phyloP scores from a whole-genome alignment of 2,113 vertebrate species.

The Megatriorchis doriae region DNA sequence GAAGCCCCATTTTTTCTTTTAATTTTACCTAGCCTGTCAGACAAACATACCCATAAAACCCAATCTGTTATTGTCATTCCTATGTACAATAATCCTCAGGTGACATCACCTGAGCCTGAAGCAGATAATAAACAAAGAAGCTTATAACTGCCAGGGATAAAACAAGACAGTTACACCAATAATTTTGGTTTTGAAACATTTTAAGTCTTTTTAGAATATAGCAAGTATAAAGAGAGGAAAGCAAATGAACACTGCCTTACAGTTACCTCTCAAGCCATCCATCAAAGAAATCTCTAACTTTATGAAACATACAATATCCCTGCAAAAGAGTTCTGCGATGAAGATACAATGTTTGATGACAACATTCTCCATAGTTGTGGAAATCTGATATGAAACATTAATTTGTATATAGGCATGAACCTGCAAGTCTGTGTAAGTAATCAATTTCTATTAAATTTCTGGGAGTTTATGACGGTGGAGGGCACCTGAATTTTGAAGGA shows the following conservation, averaged over 20 bases:
- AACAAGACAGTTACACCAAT: background rate
- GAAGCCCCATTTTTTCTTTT: slow-evolving; percentile 1
- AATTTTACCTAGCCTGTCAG: background rate
- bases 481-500: background rate
- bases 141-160: background rate
- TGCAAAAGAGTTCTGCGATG: background rate
- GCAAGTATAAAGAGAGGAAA: background rate
- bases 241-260: background rate
- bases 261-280: background rate
- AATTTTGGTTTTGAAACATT: background rate
- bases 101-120: background rate
- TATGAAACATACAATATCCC: background rate
- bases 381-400: background rate
- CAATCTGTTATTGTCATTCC: background rate
- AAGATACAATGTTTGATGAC: background rate
- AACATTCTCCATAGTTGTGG: background rate
- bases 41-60: slow-evolving; percentile 28
- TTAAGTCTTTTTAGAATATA: background rate
- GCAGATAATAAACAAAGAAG: background rate
- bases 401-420: background rate
- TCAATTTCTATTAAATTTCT: background rate
- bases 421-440: background rate
- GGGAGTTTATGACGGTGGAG: background rate
- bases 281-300: background rate
- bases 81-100: background rate